Base-by-base conservation (phyloP, 2,888 invertebrate genomes). In the Mythimna ferrago region DNA sequence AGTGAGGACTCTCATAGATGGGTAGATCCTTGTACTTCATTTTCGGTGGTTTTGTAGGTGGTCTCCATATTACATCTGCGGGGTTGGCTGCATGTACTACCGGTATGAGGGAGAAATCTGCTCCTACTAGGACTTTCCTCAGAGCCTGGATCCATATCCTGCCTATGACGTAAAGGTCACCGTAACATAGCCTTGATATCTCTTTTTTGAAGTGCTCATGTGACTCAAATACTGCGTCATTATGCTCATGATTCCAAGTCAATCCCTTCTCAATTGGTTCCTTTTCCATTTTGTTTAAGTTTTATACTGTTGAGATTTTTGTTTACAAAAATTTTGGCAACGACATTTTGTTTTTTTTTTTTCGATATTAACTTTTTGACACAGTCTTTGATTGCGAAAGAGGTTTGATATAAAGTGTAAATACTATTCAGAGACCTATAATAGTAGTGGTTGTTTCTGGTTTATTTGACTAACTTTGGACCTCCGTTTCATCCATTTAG, bases 11-110 rank as follows among this genome's bases (percentile, higher is more conserved):
- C 63, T 87, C 71, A 83, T 95, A 94, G 0, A 94, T 26, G 0
- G 94, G 92, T 0, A 95, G 78, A 4, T 95, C 94, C 70, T 87
- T 89, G 66, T 91, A 93, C 72, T 88, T 93, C 94, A 94, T 94
- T 4, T 87, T 87, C 0, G 94, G 92, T 1, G 94, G 94, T 67
- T 78, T 91, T 53, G 86, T 54, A 3, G 87, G 87, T 26, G 26
- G 26, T 26, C 26, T 26, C 26, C 26, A 26, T 26, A 26, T 68
- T 0, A 71, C 75, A 1, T 76, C 57, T 0, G 83, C 84, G 0
- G 84, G 84, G 14, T 90, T n/a, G 0, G 94, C 91, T 0, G 86
- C 84, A 4, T 93, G 90, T 2, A 94, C 91, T 0, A 82, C 75
- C 2, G 94, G 94, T 2, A 94, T 73, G 0, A 93, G 5, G 2